These are phyloP conservation scores for Biston betularia DNA, from an alignment of 2,888 invertebrate species.

Conservation along the genomic window DNA sequence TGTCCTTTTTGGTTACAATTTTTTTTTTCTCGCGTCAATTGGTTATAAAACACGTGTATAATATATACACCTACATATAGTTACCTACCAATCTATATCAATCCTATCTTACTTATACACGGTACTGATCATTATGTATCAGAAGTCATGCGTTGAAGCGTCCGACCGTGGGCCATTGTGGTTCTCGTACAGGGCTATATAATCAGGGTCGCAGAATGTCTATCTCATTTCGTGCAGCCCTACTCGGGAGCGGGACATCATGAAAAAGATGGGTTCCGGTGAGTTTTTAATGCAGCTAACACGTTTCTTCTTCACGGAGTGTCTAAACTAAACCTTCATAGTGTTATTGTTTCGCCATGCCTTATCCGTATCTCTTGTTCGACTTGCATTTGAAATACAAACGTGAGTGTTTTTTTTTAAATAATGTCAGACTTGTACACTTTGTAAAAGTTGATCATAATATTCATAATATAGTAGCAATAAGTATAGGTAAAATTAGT, in stretches of 20 bases:
- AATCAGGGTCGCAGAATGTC: conserved; percentile 60
- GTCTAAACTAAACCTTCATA: background rate
- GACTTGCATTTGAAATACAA: conserved; percentile 5
- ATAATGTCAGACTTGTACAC: too few relatives aligned
- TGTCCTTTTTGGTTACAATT: too few relatives aligned
- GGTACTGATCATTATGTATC: conserved; percentile 63
- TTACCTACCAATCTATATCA: conserved; percentile 8
- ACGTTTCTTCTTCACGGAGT: background rate
- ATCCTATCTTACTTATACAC: conserved; percentile 15
- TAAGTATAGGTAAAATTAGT: too few relatives aligned
- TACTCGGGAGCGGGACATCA: conserved; percentile 53
- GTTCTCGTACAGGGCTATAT: conserved; percentile 52
- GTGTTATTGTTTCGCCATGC: background rate
- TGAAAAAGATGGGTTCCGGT: conserved; percentile 61
- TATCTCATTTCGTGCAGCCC: conserved; percentile 53
- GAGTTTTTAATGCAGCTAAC: conserved; percentile 11
- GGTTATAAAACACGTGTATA: background rate
- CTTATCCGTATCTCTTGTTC: background rate
- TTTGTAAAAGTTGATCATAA: too few relatives aligned
- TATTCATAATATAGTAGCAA: too few relatives aligned
- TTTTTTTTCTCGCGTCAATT: too few relatives aligned
- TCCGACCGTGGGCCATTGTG: conserved; percentile 62
- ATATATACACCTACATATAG: background rate
- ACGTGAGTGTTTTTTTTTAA: background rate
- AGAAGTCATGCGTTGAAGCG: conserved; percentile 63